Evolutionary conservation across 2,797 vertebrate genomes (phyloP), one percentile per base, ranked within the genome.

Genomic region (Sebastes reedi): DNA sequence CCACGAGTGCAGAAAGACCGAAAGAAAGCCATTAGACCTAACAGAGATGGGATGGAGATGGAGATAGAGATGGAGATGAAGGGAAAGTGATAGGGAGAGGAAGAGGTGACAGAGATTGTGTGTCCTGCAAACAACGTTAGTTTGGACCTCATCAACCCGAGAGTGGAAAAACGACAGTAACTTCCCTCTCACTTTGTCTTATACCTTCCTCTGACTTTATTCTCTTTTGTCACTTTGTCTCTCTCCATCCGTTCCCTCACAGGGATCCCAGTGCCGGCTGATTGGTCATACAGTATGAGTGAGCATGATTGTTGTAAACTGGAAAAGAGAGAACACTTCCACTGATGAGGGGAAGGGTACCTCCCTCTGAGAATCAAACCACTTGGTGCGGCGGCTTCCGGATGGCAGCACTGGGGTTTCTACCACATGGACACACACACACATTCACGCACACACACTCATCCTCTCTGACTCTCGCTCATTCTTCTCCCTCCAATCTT

Each of bases 301-400:
- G 76, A 83, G 50, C 78, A 42, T 90, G 86, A 90, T 81, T 88
- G 85, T 85, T 82, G 70, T 75, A 55, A 89, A 86, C 77, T 80
- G 82, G 70, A 83, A 81, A 81, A 83, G 61, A 84, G 74, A 81
- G 75, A 88, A 88, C 87, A 69, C 81, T 85, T 87, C 66, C 81
- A 39, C 84, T 90, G 91, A 93, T 91, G 88, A 92, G 76, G 82
- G 12, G 59, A 77, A 82, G 81, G 75, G 67, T 56, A 67, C 79
- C 83, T 75, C 85, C 86, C 85, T 71, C 75, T 67, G 87, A 81
- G 86, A 88, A 80, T 83, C 82, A 86, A 85, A 77, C 83, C 81
- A 85, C 87, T 89, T 85, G 79, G 89, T 88, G 76, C 65, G 65
- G 52, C 1, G 3, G 77, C 77, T 50, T 80, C 64, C 13, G 16